Conservation (phyloP, 2,888 invertebrate species). For the Panopea generosa region DNA sequence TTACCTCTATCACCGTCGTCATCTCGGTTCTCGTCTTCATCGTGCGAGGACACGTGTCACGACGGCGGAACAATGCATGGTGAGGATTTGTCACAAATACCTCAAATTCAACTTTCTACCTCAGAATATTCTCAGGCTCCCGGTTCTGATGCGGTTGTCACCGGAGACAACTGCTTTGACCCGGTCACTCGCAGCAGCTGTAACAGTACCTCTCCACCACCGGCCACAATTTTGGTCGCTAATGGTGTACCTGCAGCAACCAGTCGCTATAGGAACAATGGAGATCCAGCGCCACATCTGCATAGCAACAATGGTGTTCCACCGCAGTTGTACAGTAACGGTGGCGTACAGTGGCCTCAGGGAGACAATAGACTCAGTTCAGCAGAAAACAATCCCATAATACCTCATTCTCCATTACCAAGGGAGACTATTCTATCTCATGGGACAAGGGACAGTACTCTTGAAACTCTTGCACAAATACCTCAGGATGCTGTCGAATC, state of each 20-base stretch:
- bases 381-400: slow-evolving; percentile 48
- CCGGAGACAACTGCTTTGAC: not conserved
- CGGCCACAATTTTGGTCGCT: not conserved
- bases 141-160: slow-evolving; percentile 26
- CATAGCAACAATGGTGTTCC: not conserved
- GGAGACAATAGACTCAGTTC: slow-evolving; percentile 38
- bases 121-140: slow-evolving; percentile 51
- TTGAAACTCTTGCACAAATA: slow-evolving; percentile 42
- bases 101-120: slow-evolving; percentile 54
- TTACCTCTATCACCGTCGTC: slow-evolving; percentile 18
- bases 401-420: slow-evolving; percentile 41
- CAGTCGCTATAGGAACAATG: not conserved
- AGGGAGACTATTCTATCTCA: slow-evolving; percentile 30
- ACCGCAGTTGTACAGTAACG: slow-evolving; percentile 26
- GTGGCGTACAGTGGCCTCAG: slow-evolving; percentile 41
- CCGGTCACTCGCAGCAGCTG: slow-evolving; percentile 11
- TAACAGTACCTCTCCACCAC: slow-evolving; percentile 12
- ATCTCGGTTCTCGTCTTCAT: slow-evolving; percentile 29
- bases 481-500: slow-evolving; percentile 53
- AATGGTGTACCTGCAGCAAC: slow-evolving; percentile 1
- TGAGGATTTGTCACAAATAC: slow-evolving; percentile 3
- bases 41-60: slow-evolving; percentile 28
- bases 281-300: not conserved
- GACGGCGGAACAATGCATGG: slow-evolving; percentile 14
- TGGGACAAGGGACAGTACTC: slow-evolving; percentile 34